Percentiles rank a stretch among this genome's conserved stretches.
Conservation (phyloP, 2,888 invertebrate genomes). For the Lasius fuliginosus region DNA sequence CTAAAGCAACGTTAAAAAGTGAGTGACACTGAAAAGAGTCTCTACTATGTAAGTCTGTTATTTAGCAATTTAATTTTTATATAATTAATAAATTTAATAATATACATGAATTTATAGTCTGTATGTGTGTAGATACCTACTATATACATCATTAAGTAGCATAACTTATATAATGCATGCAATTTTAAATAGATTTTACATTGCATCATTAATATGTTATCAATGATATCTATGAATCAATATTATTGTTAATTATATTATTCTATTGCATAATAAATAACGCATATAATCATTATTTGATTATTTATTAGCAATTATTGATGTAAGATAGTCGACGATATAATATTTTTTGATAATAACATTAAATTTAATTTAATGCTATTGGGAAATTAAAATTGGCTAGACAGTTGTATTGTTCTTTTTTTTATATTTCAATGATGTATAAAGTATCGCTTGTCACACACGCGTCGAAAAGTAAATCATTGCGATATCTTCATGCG, state of each 20-base stretch:
- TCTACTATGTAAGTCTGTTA: not conserved
- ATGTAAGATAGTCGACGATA: not conserved
- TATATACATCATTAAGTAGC: not conserved
- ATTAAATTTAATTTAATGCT: not conserved
- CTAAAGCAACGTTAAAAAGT: not conserved
- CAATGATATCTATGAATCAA: not conserved
- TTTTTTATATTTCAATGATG: slow-evolving; percentile 1
- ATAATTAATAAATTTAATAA: slow-evolving; percentile 4
- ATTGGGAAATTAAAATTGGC: not conserved
- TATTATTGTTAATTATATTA: not conserved
- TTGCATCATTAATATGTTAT: not conserved
- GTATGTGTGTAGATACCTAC: not conserved
- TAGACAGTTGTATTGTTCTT: not conserved
- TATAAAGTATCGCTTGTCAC: not conserved
- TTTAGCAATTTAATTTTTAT: not conserved
- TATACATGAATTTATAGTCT: not conserved
- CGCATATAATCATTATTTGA: not conserved
- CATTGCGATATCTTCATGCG: not conserved
- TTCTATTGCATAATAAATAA: not conserved
- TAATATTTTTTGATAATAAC: not conserved
- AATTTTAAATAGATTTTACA: not conserved
- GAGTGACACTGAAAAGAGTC: not conserved
- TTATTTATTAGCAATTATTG: not conserved
- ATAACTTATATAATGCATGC: not conserved
- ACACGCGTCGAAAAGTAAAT: slow-evolving; percentile 20